Evolutionary conservation across 2,797 vertebrate genomes (phyloP).

Genomic region (Rhinatrema bivittatum): DNA sequence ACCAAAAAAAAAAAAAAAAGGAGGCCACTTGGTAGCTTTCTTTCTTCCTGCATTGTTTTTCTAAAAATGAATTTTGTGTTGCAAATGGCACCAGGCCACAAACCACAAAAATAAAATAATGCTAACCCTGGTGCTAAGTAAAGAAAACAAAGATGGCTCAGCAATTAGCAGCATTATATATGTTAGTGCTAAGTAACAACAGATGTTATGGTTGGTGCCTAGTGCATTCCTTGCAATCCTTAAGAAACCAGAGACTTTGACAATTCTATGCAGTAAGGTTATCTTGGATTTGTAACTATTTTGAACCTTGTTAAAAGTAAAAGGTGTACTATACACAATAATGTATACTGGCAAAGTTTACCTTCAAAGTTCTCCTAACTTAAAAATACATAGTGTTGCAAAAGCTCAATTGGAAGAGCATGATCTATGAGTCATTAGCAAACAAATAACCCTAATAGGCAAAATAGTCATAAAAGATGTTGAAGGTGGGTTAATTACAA

Average conservation of each 20-base stretch:
- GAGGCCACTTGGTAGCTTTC: conserved; percentile 49
- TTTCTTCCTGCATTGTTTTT: conserved; percentile 65
- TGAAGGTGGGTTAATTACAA: conserved; percentile 76
- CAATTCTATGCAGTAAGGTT: conserved; percentile 46
- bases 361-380: too few species aligned
- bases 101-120: conserved; percentile 71
- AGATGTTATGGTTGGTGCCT: conserved; percentile 57
- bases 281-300: conserved; percentile 30
- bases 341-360: conserved; percentile 24
- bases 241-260: conserved; percentile 50
- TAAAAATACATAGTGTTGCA: too few species aligned
- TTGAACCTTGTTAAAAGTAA: conserved; percentile 22
- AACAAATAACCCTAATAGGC: conserved; percentile 68
- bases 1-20: too few species aligned
- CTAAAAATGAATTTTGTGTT: conserved; percentile 61
- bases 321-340: conserved; percentile 8
- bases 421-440: conserved; percentile 66
- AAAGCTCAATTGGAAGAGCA: conserved; percentile 54
- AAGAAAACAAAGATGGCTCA: conserved; percentile 72
- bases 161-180: conserved; percentile 73
- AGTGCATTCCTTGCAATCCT: conserved; percentile 56
- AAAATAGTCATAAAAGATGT: conserved; percentile 69
- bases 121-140: conserved; percentile 65
- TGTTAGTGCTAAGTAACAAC: conserved; percentile 68
- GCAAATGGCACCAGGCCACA: conserved; percentile 63